Conservation (phyloP, 2,888 invertebrate genomes). For the Eueremaeus valkanovi region DNA sequence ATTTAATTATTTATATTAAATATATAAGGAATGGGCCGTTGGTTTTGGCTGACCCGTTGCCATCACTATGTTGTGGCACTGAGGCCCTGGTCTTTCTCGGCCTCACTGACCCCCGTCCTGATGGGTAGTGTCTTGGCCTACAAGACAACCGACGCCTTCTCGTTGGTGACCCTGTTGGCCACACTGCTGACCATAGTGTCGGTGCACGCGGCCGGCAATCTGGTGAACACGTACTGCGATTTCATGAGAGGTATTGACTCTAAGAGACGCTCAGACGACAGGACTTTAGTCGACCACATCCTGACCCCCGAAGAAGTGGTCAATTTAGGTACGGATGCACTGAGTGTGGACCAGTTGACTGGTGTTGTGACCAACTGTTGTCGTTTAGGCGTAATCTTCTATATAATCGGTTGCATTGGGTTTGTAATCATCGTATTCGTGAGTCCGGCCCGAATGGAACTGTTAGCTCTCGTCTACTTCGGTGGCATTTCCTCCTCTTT, state of each 20-base stretch:
- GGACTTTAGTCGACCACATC: constrained; percentile 89
- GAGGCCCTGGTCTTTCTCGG: constrained; percentile 89
- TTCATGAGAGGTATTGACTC: constrained; percentile 89
- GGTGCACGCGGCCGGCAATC: constrained; percentile 93
- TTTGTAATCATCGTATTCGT: constrained; percentile 70
- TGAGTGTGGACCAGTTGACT: neutral
- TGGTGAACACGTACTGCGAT: constrained; percentile 94
- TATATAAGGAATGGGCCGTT: neutral
- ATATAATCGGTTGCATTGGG: constrained; percentile 77
- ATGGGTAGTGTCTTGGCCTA: constrained; percentile 84
- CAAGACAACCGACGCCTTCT: constrained; percentile 69
- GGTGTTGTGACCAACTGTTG: neutral
- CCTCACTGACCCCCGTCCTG: constrained; percentile 82
- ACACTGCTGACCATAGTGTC: constrained; percentile 81
- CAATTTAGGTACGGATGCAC: constrained; percentile 60
- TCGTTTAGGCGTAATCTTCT: constrained; percentile 66
- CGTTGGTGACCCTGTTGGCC: constrained; percentile 70
- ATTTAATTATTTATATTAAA: neutral
- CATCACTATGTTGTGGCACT: constrained; percentile 73
- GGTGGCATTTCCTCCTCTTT: constrained; percentile 92
- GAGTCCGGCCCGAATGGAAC: constrained; percentile 90
- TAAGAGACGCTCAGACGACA: constrained; percentile 67
- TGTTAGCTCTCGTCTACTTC: constrained; percentile 87
- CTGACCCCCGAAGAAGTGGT: constrained; percentile 77
- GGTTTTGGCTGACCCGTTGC: constrained; percentile 29